A percentile compares a stretch with the other conserved stretches of the same genome.
Evolutionary conservation across 1,140 invertebrate genomes (phyloP).

Genomic region (Ips nitidus): DNA sequence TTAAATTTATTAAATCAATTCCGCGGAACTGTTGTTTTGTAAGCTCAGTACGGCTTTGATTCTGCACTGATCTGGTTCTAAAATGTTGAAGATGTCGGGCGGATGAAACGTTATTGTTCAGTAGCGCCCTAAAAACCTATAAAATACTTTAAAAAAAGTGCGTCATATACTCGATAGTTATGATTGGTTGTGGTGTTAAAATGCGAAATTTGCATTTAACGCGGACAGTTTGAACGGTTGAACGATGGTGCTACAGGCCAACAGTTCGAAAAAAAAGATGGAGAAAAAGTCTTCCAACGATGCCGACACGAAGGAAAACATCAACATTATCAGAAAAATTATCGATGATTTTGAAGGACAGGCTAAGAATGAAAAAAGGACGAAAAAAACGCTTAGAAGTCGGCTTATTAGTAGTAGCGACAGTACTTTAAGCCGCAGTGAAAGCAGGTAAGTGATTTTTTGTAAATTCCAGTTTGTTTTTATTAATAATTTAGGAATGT

Average conservation of each 20-base stretch:
- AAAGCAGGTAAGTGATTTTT: slow-evolving; percentile 28
- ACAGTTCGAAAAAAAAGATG: slow-evolving; percentile 35
- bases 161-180: no score
- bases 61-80: not conserved
- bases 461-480: slow-evolving; percentile 2
- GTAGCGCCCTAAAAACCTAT: no score
- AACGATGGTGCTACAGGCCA: slow-evolving; percentile 45
- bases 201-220: no score
- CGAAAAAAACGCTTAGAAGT: slow-evolving; percentile 34
- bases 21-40: not conserved
- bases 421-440: slow-evolving; percentile 27
- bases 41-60: not conserved
- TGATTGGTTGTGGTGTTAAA: no score
- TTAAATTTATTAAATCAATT: slow-evolving; percentile 7
- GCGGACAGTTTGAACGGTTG: not conserved
- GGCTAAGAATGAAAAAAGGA: slow-evolving; percentile 33
- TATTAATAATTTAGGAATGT: no score
- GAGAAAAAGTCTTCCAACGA: slow-evolving; percentile 38
- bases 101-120: no score
- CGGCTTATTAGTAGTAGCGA: slow-evolving; percentile 37
- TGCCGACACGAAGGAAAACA: slow-evolving; percentile 41
- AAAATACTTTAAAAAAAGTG: no score
- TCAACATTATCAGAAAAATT: slow-evolving; percentile 47
- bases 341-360: slow-evolving; percentile 46
- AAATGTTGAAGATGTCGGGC: not conserved